phyloP scores from a whole-genome alignment of 1,140 invertebrate species.

The Brachionus manjavacas region DNA sequence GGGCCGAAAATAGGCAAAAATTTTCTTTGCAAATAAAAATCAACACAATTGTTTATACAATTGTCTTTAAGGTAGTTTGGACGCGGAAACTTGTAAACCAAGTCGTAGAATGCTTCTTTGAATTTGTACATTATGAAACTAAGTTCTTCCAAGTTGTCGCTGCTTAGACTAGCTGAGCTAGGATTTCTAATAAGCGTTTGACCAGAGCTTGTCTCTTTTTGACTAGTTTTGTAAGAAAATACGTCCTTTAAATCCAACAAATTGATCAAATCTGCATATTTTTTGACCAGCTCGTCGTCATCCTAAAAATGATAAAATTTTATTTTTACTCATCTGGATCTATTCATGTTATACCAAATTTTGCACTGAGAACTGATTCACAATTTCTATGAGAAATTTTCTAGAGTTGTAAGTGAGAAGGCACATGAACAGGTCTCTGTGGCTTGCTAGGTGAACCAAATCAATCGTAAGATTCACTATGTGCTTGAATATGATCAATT shows the following conservation, averaged over 20 bases:
- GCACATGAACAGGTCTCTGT: conserved; percentile 33
- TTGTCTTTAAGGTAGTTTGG: conserved; percentile 27
- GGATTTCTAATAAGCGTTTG: background rate
- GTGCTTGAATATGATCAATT: conserved; percentile 6
- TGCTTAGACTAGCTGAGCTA: background rate
- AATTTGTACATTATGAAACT: conserved; percentile 5
- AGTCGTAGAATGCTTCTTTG: conserved; percentile 32
- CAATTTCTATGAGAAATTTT: conserved; percentile 40
- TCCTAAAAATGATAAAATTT: background rate
- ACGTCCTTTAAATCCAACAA: conserved; percentile 25
- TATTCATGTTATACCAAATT: background rate
- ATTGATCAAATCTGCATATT: conserved; percentile 39
- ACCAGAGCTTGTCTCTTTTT: background rate
- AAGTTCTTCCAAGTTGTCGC: background rate
- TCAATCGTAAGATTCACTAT: conserved; percentile 30
- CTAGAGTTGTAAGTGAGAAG: conserved; percentile 23
- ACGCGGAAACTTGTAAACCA: conserved; percentile 33
- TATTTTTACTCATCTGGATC: background rate
- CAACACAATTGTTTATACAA: conserved; percentile 29
- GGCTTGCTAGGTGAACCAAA: conserved; percentile 15
- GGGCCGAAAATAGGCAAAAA: background rate
- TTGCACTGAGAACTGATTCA: conserved; percentile 26
- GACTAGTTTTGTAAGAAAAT: conserved; percentile 21
- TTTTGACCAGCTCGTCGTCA: background rate
- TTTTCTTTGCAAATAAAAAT: conserved; percentile 11